phyloP scores from a whole-genome alignment of 2,888 invertebrate genomes.

The Agelastica alni region DNA sequence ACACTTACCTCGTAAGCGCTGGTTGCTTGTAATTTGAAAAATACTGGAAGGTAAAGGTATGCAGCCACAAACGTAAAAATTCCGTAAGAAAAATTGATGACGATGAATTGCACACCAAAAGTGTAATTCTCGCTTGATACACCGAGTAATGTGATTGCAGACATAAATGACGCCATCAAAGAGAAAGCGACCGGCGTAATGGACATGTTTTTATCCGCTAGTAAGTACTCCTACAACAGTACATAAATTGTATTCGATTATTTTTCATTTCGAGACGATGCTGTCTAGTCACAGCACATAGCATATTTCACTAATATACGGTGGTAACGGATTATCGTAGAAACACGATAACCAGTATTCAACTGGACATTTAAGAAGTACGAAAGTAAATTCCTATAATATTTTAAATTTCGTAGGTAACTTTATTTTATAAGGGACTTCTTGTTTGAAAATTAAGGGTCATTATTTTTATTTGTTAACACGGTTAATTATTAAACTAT shows the following conservation, averaged over 20 bases:
- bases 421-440: no score
- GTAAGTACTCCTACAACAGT: conserved; percentile 73
- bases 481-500: no score
- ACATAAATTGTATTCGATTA: conserved; percentile 4
- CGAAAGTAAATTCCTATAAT: no score
- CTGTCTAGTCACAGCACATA: no score
- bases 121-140: conserved; percentile 87
- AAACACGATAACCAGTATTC: no score
- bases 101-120: conserved; percentile 78
- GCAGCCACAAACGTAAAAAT: conserved; percentile 79
- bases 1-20: conserved; percentile 83
- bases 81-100: conserved; percentile 76
- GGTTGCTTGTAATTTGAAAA: conserved; percentile 80
- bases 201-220: conserved; percentile 81
- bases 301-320: no score
- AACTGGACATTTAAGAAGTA: no score
- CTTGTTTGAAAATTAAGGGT: no score
- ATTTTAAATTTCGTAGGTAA: no score
- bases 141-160: conserved; percentile 86
- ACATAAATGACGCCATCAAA: conserved; percentile 93
- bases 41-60: conserved; percentile 81
- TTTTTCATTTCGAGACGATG: no score
- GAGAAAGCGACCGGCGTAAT: conserved; percentile 83
- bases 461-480: no score
- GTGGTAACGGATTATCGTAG: no score